Conservation (phyloP, 2,888 invertebrate genomes). For the Linnaemya vulpina region DNA sequence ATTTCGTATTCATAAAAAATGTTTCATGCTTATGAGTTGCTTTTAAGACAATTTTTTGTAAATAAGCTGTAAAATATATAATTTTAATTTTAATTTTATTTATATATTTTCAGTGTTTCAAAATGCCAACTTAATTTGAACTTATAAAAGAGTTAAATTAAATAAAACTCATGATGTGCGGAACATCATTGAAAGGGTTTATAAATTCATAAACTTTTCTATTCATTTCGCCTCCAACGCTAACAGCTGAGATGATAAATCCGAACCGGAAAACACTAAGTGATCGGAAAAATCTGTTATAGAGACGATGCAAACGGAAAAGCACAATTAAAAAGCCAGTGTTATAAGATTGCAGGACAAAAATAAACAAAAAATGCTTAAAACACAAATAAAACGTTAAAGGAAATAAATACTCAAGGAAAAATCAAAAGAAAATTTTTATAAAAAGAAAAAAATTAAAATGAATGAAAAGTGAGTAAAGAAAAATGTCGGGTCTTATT, state of each 20-base stretch:
- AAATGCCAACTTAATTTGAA: not conserved
- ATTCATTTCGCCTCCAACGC: not conserved
- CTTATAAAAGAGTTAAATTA: not conserved
- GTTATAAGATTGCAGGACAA: not conserved
- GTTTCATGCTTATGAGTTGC: too few species aligned
- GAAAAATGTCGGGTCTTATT: constrained; percentile 10
- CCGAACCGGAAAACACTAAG: constrained; percentile 24
- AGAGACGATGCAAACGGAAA: constrained; percentile 14
- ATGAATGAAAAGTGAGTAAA: not conserved
- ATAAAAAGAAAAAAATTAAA: not conserved
- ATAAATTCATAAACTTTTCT: not conserved
- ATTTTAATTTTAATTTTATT: not conserved
- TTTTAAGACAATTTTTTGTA: too few species aligned
- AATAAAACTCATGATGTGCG: not conserved
- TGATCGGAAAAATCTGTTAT: constrained; percentile 19
- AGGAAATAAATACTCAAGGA: not conserved
- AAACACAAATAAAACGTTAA: not conserved
- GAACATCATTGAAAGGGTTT: not conserved
- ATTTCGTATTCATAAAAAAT: too few species aligned
- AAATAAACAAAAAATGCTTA: not conserved
- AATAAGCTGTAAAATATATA: too few species aligned
- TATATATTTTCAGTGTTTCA: not conserved
- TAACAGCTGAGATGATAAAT: constrained; percentile 26
- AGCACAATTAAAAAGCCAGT: not conserved
- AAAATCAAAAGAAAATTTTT: not conserved